Conservation (phyloP, 2,888 invertebrate species). For the Hydrotaea cyrtoneurina region DNA sequence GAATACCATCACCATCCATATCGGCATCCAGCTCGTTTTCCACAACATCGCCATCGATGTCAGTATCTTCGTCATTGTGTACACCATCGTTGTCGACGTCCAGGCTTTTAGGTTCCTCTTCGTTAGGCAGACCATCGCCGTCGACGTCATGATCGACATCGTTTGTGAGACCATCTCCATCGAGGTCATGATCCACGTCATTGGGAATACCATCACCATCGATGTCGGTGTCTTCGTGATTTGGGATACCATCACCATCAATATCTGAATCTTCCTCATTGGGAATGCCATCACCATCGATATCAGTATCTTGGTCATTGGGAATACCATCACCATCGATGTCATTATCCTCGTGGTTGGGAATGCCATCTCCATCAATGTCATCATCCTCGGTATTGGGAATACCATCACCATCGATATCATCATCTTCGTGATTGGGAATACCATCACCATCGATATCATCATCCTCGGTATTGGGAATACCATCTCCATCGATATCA, state of each 20-base stretch:
- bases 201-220: constrained; percentile 80
- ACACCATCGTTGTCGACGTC: constrained; percentile 72
- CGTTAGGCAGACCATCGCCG: constrained; percentile 69
- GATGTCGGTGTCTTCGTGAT: constrained; percentile 77
- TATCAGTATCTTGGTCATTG: constrained; percentile 75
- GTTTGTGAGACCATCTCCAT: constrained; percentile 68
- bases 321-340: constrained; percentile 78
- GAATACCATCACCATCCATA: constrained; percentile 71
- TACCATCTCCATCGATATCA: constrained; percentile 76
- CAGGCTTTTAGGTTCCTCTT: constrained; percentile 67
- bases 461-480: constrained; percentile 71
- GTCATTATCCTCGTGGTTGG: constrained; percentile 75
- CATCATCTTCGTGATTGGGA: constrained; percentile 74
- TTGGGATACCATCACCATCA: constrained; percentile 78
- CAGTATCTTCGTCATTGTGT: constrained; percentile 75
- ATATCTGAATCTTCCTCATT: constrained; percentile 75
- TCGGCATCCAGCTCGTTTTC: constrained; percentile 73
- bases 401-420: constrained; percentile 75
- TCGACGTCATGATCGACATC: constrained; percentile 68
- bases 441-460: constrained; percentile 72
- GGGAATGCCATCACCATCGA: constrained; percentile 72
- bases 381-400: constrained; percentile 74
- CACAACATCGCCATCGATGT: constrained; percentile 73
- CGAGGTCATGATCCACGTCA: constrained; percentile 69
- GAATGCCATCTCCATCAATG: constrained; percentile 76